These are phyloP conservation scores for Bufo gargarizans DNA, from an alignment of 2,113 vertebrate species.

Conservation along the genomic window DNA sequence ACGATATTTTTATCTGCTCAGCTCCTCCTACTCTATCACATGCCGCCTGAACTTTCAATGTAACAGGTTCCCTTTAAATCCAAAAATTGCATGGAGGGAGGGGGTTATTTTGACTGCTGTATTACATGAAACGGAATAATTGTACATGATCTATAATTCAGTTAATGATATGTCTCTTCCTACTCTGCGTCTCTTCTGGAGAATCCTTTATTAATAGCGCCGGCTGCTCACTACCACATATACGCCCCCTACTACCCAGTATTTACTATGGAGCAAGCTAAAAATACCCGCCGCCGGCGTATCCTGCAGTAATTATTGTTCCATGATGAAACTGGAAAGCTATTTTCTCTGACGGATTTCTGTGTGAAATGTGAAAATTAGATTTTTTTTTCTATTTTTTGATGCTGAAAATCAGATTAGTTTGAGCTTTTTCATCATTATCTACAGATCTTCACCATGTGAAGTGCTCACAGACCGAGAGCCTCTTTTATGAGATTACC, in stretches of 20 bases:
- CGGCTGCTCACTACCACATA: not conserved
- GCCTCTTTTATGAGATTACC: conserved; percentile 11
- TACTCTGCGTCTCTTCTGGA: not conserved
- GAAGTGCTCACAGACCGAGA: not conserved
- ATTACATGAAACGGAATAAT: not conserved
- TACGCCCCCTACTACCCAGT: not conserved
- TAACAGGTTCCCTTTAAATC: too few relatives aligned
- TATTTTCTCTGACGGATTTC: conserved; percentile 13
- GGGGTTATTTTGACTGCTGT: not conserved
- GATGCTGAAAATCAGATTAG: conserved; percentile 38
- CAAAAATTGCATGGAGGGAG: not conserved
- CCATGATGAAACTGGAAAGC: conserved; percentile 1
- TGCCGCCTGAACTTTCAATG: too few relatives aligned
- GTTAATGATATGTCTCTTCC: not conserved
- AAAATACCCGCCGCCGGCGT: not conserved
- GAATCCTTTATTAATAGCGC: not conserved
- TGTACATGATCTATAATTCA: not conserved
- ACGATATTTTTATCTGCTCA: too few relatives aligned
- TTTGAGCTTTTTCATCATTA: conserved; percentile 20
- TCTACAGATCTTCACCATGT: not conserved
- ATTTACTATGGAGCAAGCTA: not conserved
- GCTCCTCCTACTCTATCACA: too few relatives aligned
- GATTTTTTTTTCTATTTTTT: conserved; percentile 24
- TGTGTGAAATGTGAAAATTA: conserved; percentile 40
- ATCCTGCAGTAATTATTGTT: conserved; percentile 15